A percentile compares a stretch with the other conserved stretches of the same genome.
Evolutionary conservation across 1,140 invertebrate species (phyloP).

Genomic region (Agrypnia vestita): DNA sequence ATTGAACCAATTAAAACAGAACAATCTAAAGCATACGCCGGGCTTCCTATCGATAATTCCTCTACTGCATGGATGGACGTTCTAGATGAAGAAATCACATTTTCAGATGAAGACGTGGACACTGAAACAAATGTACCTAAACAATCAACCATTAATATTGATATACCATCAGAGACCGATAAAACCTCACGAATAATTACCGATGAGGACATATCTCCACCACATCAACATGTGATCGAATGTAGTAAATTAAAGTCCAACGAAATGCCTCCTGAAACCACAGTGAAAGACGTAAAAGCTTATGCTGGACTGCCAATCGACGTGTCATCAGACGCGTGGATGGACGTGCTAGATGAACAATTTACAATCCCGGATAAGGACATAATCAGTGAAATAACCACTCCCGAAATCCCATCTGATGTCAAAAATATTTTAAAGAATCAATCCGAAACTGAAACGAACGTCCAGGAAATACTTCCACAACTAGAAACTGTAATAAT

Average conservation of each 20-base stretch:
- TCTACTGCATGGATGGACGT: constrained; percentile 72
- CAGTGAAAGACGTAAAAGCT: background rate
- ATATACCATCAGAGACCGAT: background rate
- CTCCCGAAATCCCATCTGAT: too few relatives aligned
- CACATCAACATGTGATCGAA: background rate
- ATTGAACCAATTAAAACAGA: background rate
- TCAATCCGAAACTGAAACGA: too few relatives aligned
- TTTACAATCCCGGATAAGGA: constrained; percentile 67
- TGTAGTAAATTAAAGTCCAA: too few relatives aligned
- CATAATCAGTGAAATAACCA: background rate
- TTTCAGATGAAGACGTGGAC: constrained; percentile 63
- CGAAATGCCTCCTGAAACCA: too few relatives aligned
- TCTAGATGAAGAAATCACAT: constrained; percentile 72
- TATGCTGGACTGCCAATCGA: constrained; percentile 69
- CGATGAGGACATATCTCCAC: background rate
- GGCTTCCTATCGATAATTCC: constrained; percentile 70
- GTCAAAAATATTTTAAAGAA: too few relatives aligned
- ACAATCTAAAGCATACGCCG: constrained; percentile 57
- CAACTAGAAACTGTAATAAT: too few relatives aligned
- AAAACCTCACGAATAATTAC: background rate
- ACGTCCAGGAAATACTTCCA: too few relatives aligned
- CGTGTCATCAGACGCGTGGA: constrained; percentile 70
- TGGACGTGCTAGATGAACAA: constrained; percentile 73
- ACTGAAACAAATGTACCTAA: background rate
- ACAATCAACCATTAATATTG: background rate